Evolutionary conservation across 2,888 invertebrate species (phyloP).

Genomic region (Eubasilissa splendida): DNA sequence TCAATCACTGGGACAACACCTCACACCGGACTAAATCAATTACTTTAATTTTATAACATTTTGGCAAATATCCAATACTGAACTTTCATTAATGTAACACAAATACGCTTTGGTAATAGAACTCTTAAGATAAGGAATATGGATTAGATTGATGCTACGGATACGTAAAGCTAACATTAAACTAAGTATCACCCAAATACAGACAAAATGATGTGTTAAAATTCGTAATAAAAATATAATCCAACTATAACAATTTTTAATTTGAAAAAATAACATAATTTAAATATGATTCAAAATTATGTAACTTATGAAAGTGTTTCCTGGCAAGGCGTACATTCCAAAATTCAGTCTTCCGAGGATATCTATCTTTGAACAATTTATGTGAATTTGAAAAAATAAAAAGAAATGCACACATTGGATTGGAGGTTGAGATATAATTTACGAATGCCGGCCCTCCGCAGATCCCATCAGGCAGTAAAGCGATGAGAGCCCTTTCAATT

Average conservation of each 20-base stretch:
- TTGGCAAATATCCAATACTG: constrained; percentile 25
- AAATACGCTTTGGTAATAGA: constrained; percentile 19
- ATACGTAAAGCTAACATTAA: constrained; percentile 11
- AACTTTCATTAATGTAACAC: constrained; percentile 6
- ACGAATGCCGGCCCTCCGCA: neutral
- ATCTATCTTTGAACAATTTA: neutral
- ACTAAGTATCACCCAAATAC: neutral
- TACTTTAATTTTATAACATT: constrained; percentile 2
- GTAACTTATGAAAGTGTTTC: neutral
- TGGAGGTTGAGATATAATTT: neutral
- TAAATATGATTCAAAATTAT: neutral
- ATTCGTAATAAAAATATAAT: too few relatives aligned
- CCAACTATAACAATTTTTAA: too few relatives aligned
- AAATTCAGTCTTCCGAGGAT: neutral
- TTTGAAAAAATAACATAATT: too few relatives aligned
- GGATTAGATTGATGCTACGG: neutral
- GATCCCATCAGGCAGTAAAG: neutral
- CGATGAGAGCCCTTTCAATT: constrained; percentile 1
- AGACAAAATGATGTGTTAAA: neutral
- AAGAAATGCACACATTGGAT: neutral
- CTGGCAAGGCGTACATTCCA: neutral
- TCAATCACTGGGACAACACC: too few relatives aligned
- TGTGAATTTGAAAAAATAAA: neutral
- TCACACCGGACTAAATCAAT: neutral
- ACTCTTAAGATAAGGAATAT: constrained; percentile 12